Conservation (phyloP, 2,888 invertebrate species). For the Charanyca ferruginea region DNA sequence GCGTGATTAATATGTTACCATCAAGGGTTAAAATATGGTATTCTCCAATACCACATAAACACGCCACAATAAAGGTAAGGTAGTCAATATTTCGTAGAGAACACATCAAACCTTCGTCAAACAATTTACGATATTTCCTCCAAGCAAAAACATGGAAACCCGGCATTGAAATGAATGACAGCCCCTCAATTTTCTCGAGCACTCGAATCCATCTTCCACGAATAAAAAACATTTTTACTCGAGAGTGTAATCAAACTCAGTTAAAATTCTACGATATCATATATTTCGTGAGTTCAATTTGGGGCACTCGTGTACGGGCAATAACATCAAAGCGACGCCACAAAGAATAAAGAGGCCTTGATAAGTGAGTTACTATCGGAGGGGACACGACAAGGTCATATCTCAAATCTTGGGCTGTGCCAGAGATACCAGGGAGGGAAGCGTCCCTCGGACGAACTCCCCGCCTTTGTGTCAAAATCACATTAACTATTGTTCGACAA, state of each 20-base stretch:
- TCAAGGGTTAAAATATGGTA: not conserved
- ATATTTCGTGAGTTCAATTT: conserved; percentile 55
- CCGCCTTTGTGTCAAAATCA: conserved; percentile 78
- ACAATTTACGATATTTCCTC: conserved; percentile 11
- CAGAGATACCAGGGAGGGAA: conserved; percentile 58
- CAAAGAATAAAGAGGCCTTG: conserved; percentile 65
- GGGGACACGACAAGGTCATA: conserved; percentile 76
- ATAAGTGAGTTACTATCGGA: conserved; percentile 68
- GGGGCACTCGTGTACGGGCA: conserved; percentile 59
- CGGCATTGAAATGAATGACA: conserved; percentile 37
- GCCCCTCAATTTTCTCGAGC: conserved; percentile 44
- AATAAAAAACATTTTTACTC: conserved; percentile 38
- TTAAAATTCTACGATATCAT: conserved; percentile 52
- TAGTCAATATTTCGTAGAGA: conserved; percentile 20
- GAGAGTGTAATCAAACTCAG: conserved; percentile 55
- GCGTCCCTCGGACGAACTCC: conserved; percentile 60
- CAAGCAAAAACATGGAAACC: conserved; percentile 30
- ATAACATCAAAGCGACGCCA: conserved; percentile 67
- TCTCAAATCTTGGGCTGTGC: conserved; percentile 70
- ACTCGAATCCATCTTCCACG: conserved; percentile 13
- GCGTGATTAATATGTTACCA: not conserved
- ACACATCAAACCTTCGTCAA: conserved; percentile 39
- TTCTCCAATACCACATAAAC: conserved; percentile 9
- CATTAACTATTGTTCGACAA: conserved; percentile 79
- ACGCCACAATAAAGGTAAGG: not conserved